phyloP scores from a whole-genome alignment of 2,113 vertebrate genomes.

The Bos indicus region DNA sequence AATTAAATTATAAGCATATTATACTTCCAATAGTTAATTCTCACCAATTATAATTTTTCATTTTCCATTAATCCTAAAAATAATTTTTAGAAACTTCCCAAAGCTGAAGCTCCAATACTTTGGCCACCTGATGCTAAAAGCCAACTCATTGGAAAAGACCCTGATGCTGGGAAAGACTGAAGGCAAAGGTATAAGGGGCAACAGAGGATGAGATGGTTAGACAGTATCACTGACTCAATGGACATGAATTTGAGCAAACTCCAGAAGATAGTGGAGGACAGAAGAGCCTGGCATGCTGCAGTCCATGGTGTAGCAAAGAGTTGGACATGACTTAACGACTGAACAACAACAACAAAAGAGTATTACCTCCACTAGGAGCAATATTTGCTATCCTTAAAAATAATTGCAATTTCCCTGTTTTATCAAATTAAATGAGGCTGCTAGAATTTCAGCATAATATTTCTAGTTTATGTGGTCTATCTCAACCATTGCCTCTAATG shows the following conservation, averaged over 20 bases:
- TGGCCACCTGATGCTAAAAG: not conserved
- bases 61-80: not conserved
- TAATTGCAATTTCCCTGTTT: not conserved
- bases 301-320: not conserved
- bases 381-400: not conserved
- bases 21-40: not conserved
- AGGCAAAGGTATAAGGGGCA: not conserved
- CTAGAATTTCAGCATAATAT: not conserved
- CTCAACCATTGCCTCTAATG: not conserved
- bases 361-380: not conserved
- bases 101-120: not conserved
- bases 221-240: not conserved
- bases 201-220: not conserved
- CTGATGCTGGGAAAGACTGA: not conserved
- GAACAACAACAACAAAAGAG: not conserved
- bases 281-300: not conserved
- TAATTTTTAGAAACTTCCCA: not conserved
- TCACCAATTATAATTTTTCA: not conserved
- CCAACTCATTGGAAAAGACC: not conserved
- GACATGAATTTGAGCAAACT: not conserved
- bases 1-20: not conserved
- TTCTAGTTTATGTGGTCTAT: not conserved
- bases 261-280: not conserved
- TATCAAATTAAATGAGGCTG: not conserved
- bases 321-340: not conserved